Base-by-base conservation (phyloP, 1,140 invertebrate genomes). In the Trachelipus rathkii region DNA sequence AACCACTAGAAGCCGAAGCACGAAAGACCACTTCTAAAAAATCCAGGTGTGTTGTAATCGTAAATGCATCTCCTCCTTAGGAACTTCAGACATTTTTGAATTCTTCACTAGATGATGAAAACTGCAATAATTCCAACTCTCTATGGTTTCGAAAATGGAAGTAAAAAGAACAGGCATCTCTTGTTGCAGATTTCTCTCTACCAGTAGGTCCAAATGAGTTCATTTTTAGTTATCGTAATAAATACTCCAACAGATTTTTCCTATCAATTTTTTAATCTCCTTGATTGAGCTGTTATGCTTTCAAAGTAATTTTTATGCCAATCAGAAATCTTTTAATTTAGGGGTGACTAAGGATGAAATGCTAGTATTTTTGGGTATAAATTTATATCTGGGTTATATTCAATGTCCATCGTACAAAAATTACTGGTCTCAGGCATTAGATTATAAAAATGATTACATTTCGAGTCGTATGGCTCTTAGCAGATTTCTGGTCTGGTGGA, bases 401-500 rank as follows among this genome's bases (percentile, higher is more conserved):
- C n/a, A n/a, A n/a, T n/a, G n/a, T n/a, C n/a, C n/a, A n/a, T n/a
- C n/a, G n/a, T n/a, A n/a, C n/a, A n/a, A n/a, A n/a, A n/a, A n/a
- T n/a, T n/a, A n/a, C n/a, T n/a, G n/a, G n/a, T n/a, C n/a, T n/a
- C n/a, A n/a, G n/a, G n/a, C n/a, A n/a, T n/a, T n/a, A n/a, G n/a
- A n/a, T n/a, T n/a, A n/a, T n/a, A n/a, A n/a, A n/a, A n/a, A n/a
- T n/a, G n/a, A n/a, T n/a, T n/a, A n/a, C n/a, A n/a, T n/a, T n/a
- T n/a, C n/a, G n/a, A n/a, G n/a, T n/a, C n/a, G n/a, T n/a, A n/a
- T n/a, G n/a, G n/a, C n/a, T n/a, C n/a, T n/a, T n/a, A n/a, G n/a
- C n/a, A n/a, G n/a, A 84, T 85, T 75, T 85, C 80, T 76, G 71
- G 80, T 66, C 81, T 84, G 71, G 15, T 84, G 11, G 82, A 84